These are phyloP conservation scores for Dromococcyx pavoninus DNA, from an alignment of 2,797 vertebrate species.

Conservation along the genomic window DNA sequence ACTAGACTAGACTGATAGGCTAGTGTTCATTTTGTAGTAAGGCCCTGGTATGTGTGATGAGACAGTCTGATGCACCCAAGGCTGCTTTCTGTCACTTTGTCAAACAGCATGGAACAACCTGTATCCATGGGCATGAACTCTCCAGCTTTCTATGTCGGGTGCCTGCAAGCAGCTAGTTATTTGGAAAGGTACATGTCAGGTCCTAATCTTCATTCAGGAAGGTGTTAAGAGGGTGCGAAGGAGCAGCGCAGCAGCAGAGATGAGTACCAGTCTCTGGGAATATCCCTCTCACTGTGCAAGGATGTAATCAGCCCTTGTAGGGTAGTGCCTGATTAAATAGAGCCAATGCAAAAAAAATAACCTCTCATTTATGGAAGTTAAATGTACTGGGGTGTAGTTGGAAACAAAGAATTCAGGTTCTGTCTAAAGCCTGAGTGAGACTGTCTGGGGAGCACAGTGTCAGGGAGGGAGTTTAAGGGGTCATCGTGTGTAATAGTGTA, in stretches of 20 bases:
- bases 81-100: background rate
- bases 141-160: background rate
- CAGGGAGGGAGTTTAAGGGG: background rate
- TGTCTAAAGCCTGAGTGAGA: background rate
- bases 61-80: background rate
- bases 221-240: background rate
- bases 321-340: background rate
- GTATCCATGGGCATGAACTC: background rate
- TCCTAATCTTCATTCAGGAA: background rate
- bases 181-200: background rate
- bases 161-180: background rate
- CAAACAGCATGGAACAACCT: background rate
- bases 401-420: background rate
- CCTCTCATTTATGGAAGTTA: background rate
- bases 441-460: background rate
- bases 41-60: background rate
- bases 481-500: fast-evolving
- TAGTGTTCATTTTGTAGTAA: background rate
- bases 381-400: background rate
- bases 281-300: background rate
- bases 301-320: background rate
- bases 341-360: background rate
- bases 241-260: background rate
- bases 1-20: background rate
- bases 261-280: background rate